These are phyloP conservation scores for Leptinotarsa defecta DNA, from an alignment of 1,140 invertebrate species.

Conservation along the genomic window DNA sequence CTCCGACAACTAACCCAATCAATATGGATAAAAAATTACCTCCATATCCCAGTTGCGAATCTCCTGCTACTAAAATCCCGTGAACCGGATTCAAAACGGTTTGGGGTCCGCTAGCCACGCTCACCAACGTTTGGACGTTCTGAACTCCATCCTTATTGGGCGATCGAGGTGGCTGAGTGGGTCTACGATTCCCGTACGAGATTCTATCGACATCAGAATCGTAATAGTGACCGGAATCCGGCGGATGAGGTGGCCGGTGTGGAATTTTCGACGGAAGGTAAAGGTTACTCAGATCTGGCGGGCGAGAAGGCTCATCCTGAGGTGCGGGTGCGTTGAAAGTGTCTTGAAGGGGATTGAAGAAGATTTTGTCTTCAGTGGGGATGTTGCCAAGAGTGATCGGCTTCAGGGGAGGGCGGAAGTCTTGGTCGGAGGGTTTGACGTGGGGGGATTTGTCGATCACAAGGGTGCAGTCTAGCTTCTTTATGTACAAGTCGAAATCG, in stretches of 20 bases:
- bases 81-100: conserved; percentile 37
- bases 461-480: conserved; percentile 58
- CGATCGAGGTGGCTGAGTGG: neutral
- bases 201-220: too few relatives aligned
- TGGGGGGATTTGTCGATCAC: conserved; percentile 41
- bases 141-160: conserved; percentile 16
- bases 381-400: neutral
- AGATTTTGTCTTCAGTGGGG: neutral
- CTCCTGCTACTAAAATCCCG: conserved; percentile 36
- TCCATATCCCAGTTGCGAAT: neutral
- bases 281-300: conserved; percentile 2
- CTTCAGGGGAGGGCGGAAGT: neutral
- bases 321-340: neutral
- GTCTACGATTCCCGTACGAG: too few relatives aligned
- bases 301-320: neutral
- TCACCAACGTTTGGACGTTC: conserved; percentile 41
- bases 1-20: too few relatives aligned
- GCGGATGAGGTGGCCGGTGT: neutral
- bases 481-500: conserved; percentile 68
- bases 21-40: neutral
- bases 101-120: conserved; percentile 39
- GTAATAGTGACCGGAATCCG: too few relatives aligned
- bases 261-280: neutral
- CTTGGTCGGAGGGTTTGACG: conserved; percentile 16
- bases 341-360: neutral